Conservation (phyloP, 2,797 vertebrate genomes). For the Coregonus suidteri region DNA sequence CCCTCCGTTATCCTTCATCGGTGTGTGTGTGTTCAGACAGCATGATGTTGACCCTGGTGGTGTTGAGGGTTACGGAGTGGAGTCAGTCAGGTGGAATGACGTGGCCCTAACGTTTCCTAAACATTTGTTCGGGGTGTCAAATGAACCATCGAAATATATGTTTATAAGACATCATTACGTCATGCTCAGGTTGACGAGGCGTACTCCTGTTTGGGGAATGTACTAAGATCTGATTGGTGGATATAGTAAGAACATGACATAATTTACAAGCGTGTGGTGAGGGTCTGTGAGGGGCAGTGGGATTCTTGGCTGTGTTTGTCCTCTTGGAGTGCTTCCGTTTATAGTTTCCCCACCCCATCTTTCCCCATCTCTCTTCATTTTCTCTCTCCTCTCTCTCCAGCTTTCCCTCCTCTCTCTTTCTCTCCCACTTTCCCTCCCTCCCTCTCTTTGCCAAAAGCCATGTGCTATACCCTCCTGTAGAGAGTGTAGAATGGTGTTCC, state of each 20-base stretch:
- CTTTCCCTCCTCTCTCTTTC: conserved; percentile 10
- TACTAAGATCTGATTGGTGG: background rate
- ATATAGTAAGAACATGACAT: background rate
- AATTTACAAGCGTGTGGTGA: background rate
- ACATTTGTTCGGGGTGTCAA: background rate
- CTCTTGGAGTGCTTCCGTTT: background rate
- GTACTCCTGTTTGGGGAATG: background rate
- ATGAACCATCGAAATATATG: background rate
- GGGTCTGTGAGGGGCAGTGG: background rate
- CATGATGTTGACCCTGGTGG: background rate
- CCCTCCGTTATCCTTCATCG: background rate
- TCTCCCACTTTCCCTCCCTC: conserved; percentile 24
- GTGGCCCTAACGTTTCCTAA: background rate
- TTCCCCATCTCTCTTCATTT: conserved; percentile 14
- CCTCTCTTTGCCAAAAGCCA: conserved; percentile 60
- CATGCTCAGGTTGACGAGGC: background rate
- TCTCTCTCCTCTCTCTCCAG: background rate
- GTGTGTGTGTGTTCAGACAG: background rate
- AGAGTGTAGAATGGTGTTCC: conserved; percentile 63
- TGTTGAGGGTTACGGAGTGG: background rate
- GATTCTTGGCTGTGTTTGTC: background rate
- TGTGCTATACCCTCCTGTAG: conserved; percentile 63
- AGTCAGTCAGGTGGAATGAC: background rate
- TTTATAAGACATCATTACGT: background rate
- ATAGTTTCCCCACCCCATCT: conserved; percentile 1